phyloP scores from a whole-genome alignment of 1,140 invertebrate genomes.

The Drosophila parvula region DNA sequence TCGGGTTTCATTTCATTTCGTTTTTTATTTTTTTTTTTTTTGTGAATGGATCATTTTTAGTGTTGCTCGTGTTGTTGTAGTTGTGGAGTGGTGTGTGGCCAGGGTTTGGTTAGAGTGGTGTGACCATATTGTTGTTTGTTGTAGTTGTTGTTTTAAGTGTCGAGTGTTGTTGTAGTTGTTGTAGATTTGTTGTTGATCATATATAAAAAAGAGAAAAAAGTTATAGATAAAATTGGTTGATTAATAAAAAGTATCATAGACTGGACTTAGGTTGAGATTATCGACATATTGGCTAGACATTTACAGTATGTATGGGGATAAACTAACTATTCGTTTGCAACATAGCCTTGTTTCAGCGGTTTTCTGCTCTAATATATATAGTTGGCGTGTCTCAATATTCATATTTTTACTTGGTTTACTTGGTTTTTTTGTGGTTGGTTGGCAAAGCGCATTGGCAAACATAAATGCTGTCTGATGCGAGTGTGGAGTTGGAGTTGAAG shows the following conservation, averaged over 20 bases:
- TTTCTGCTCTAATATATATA: slow-evolving; percentile 44
- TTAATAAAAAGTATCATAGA: slow-evolving; percentile 69
- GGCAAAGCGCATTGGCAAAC: slow-evolving; percentile 50
- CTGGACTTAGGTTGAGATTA: slow-evolving; percentile 37
- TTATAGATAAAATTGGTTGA: slow-evolving; percentile 75
- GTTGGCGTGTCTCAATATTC: slow-evolving; percentile 22
- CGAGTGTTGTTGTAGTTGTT: slow-evolving; percentile 54
- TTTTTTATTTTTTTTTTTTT: slow-evolving; percentile 35
- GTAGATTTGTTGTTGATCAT: slow-evolving; percentile 55
- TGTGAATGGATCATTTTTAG: slow-evolving; percentile 81
- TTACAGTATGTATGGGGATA: slow-evolving; percentile 33
- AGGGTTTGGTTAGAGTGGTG: slow-evolving; percentile 43
- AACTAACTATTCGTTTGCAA: slow-evolving; percentile 41
- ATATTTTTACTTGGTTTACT: slow-evolving; percentile 10
- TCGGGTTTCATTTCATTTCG: slow-evolving; percentile 36
- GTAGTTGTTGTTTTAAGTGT: slow-evolving; percentile 52
- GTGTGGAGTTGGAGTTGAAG: slow-evolving; percentile 18
- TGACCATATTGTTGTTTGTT: slow-evolving; percentile 61
- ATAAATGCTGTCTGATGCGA: slow-evolving; percentile 30
- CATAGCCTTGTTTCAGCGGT: slow-evolving; percentile 37
- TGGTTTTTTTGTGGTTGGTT: slow-evolving; percentile 16
- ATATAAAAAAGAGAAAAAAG: slow-evolving; percentile 78
- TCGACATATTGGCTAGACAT: slow-evolving; percentile 36
- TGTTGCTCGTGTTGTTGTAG: slow-evolving; percentile 67
- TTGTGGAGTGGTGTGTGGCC: slow-evolving; percentile 42